Evolutionary conservation across 2,888 invertebrate genomes (phyloP).

Genomic region (Amphipoea lucens): DNA sequence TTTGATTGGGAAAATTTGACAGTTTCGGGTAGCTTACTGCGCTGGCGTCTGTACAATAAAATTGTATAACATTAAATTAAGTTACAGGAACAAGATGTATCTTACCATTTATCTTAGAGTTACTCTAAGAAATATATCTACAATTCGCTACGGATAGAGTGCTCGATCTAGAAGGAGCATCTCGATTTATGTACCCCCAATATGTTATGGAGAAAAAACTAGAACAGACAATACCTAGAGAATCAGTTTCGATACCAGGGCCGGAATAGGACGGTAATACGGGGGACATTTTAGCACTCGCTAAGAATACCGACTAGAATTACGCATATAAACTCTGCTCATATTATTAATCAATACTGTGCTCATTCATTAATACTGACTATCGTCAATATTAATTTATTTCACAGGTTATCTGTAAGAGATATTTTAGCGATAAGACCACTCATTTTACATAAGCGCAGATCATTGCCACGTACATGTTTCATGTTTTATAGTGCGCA

Average conservation of each 20-base stretch:
- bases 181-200: conserved; percentile 73
- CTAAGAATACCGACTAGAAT: not conserved
- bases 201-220: conserved; percentile 73
- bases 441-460: not conserved
- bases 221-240: conserved; percentile 67
- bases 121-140: conserved; percentile 44
- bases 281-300: not conserved
- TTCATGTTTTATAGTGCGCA: not conserved
- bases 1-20: no score
- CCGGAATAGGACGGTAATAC: conserved; percentile 16
- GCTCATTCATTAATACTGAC: not conserved
- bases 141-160: conserved; percentile 61
- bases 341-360: not conserved
- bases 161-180: conserved; percentile 68
- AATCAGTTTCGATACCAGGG: conserved; percentile 57
- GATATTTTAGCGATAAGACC: conserved; percentile 12
- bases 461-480: not conserved
- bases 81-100: not conserved
- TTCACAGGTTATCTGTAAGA: not conserved
- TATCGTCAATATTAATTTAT: not conserved
- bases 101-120: conserved; percentile 13
- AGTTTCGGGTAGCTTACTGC: no score
- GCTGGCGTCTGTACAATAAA: not conserved
- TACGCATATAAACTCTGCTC: not conserved
- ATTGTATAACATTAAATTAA: conserved; percentile 16